Percentiles rank a stretch among this genome's conserved stretches.
phyloP scores from a whole-genome alignment of 2,797 vertebrate species.

The Sebastes minor region DNA sequence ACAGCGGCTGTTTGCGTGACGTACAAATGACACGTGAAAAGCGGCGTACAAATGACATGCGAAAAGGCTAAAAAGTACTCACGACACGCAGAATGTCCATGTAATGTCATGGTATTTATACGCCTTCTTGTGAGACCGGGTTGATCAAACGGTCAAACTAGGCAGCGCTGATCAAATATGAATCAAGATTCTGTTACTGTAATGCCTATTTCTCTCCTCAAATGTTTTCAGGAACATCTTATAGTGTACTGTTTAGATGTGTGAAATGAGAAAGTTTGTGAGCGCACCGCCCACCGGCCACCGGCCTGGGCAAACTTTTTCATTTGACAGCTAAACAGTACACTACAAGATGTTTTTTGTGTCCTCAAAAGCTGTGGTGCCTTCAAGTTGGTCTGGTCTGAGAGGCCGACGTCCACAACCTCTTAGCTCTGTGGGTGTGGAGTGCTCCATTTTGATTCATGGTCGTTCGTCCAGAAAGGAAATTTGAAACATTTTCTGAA shows the following conservation, averaged over 20 bases:
- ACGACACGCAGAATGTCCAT: not conserved
- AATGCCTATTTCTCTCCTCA: too few relatives aligned
- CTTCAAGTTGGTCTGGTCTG: not conserved
- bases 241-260: not conserved
- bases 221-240: not conserved
- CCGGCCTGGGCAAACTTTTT: not conserved
- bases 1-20: fast-evolving
- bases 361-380: not conserved
- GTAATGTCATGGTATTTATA: not conserved
- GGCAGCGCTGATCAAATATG: too few relatives aligned
- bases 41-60: too few relatives aligned
- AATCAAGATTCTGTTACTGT: too few relatives aligned
- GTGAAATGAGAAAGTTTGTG: not conserved
- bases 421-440: not conserved
- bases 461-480: not conserved
- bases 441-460: not conserved
- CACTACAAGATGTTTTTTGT: not conserved
- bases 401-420: not conserved
- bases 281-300: not conserved
- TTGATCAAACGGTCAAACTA: too few relatives aligned
- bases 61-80: too few relatives aligned
- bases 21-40: too few relatives aligned
- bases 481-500: conserved; percentile 7
- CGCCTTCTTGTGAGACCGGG: not conserved
- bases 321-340: not conserved